Evolutionary conservation across 2,113 vertebrate genomes (phyloP), one percentile per base, ranked within the genome.

Genomic region (Grammomys surdaster): DNA sequence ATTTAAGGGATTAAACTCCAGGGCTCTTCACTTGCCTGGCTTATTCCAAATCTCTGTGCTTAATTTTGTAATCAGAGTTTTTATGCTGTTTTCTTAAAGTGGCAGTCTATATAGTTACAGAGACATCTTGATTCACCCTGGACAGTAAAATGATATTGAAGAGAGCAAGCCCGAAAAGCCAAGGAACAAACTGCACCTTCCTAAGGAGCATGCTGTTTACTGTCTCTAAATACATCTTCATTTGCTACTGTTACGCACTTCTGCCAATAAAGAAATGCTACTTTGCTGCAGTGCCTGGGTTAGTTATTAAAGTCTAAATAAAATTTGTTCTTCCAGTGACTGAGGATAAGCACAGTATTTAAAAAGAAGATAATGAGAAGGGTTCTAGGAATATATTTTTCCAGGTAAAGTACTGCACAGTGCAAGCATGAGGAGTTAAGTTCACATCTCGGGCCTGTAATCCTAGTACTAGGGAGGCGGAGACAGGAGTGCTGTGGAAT

Each of bases 1-100:
- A 95, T 95, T 87, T 92, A 95, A 93, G 28, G 14, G 51, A 56
- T 72, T 95, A 94, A 92, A 95, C 48, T 75, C 88, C n/a, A 95
- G 67, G 80, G 31, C 9, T 46, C 16, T 46, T 96, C 60, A 56
- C 20, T 90, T 73, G 78, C 22, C 43, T 40, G 60, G 54, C 4
- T 24, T 54, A 40, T 84, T 85, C 43, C 20, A 91, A 92, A 48
- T 36, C 6, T 20, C 91, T 95, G 19, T 40, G 78, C 33, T 88
- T 85, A 85, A 92, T 31, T 95, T 73, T 94, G 43, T 85, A 91
- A 93, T 72, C 73, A 89, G 75, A 81, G 78, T 82, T 96, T 89
- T 88, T 69, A 84, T 92, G 94, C 11, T 85, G 43, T 20, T 96
- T 85, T 81, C 63, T 95, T 80, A 75, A 88, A 31, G 11, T 51